A percentile compares a stretch with the other conserved stretches of the same genome.
phyloP scores from a whole-genome alignment of 2,113 vertebrate species.

The Oreocharis arfaki region DNA sequence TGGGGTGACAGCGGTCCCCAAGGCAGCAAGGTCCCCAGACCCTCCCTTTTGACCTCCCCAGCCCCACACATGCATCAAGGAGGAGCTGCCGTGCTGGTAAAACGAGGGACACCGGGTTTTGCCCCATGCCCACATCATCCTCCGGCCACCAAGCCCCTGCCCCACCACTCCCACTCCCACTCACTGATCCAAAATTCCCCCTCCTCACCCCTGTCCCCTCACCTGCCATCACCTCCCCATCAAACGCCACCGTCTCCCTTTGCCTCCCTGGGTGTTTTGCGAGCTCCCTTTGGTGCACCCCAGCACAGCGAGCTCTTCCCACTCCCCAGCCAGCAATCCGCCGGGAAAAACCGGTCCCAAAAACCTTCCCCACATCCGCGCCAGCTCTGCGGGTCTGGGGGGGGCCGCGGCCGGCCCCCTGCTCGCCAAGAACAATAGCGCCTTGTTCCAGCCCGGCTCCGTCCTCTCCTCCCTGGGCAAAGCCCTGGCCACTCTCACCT shows the following conservation, averaged over 20 bases:
- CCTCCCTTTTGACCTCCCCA: not conserved
- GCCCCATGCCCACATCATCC: not conserved
- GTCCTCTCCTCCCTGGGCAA: constrained; percentile 24
- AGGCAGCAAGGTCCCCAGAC: not conserved
- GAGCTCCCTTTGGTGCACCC: not conserved
- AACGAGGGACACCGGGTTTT: not conserved
- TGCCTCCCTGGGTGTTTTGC: fast-evolving
- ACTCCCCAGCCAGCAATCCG: not conserved
- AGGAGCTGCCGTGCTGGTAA: not conserved
- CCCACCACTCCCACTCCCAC: not conserved
- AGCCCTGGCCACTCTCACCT: constrained; percentile 33
- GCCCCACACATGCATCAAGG: fast-evolving
- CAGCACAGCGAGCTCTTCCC: not conserved
- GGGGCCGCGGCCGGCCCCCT: constrained; percentile 7
- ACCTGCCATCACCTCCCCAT: not conserved
- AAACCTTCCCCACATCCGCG: not conserved
- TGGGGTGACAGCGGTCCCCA: not conserved
- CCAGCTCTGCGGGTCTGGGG: constrained; percentile 20
- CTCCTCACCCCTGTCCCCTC: not conserved
- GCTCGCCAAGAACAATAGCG: constrained; percentile 45
- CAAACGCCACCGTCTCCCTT: not conserved
- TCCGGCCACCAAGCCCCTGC: fast-evolving
- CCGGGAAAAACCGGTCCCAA: constrained; percentile 9
- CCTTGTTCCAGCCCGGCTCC: constrained; percentile 14
- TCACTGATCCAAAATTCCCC: not conserved